Percentiles rank a stretch among this genome's conserved stretches.
Conservation (phyloP, 2,113 vertebrate genomes). For the Daboia siamensis region DNA sequence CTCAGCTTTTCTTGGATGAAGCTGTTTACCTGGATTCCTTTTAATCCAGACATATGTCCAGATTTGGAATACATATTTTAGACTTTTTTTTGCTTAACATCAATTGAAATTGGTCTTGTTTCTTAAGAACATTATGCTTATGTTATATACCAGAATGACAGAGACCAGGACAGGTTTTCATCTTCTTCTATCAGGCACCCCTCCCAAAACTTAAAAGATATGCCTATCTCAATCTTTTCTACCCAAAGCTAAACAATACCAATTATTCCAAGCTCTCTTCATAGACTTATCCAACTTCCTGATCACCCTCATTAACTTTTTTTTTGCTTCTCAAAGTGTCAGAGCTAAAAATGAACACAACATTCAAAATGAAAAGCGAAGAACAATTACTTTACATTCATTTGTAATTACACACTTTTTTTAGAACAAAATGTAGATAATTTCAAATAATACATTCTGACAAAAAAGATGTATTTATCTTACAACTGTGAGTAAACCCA, state of each 20-base stretch:
- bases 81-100: not conserved
- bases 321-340: not conserved
- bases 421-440: not conserved
- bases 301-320: not conserved
- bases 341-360: not conserved
- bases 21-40: not conserved
- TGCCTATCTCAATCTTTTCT: not conserved
- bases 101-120: not conserved
- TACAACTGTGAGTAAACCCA: not conserved
- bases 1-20: not conserved
- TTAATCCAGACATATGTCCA: not conserved
- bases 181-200: not conserved
- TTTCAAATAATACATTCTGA: not conserved
- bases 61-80: not conserved
- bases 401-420: not conserved
- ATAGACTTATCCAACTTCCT: not conserved
- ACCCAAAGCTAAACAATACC: not conserved
- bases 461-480: not conserved
- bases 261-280: not conserved
- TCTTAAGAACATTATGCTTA: not conserved
- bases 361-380: not conserved
- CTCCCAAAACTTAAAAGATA: not conserved
- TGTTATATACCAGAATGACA: not conserved
- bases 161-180: not conserved
- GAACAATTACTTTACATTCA: not conserved